These are phyloP conservation scores for Imbricaverruca yamaguchii DNA, from an alignment of 2,888 invertebrate genomes.

Conservation along the genomic window DNA sequence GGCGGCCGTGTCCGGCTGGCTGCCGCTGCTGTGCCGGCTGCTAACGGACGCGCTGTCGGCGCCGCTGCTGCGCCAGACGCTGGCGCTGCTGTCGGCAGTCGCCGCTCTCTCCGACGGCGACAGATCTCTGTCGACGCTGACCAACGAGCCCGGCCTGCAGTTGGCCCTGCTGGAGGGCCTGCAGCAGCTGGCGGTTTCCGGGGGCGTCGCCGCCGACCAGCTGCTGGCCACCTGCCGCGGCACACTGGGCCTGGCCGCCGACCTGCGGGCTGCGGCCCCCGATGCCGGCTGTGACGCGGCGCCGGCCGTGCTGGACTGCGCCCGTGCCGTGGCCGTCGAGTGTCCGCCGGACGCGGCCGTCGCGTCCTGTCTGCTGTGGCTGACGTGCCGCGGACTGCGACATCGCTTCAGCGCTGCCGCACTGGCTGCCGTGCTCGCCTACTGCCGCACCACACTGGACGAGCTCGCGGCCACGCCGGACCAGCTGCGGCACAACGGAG, in stretches of 20 bases:
- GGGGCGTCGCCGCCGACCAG: background rate
- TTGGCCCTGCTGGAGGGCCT: constrained; percentile 1
- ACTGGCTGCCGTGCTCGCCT: background rate
- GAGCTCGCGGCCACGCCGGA: background rate
- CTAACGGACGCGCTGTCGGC: background rate
- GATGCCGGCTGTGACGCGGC: background rate
- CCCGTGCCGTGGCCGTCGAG: background rate
- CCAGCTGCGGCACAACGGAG: too few species aligned
- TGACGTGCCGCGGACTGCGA: background rate
- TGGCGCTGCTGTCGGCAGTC: background rate
- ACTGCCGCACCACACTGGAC: background rate
- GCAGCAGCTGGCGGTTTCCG: background rate
- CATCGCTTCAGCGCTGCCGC: background rate
- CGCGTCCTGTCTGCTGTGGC: constrained; percentile 7
- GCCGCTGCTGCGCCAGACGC: constrained; percentile 4
- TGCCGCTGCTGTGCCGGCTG: background rate
- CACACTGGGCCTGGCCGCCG: background rate
- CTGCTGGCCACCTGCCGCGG: background rate
- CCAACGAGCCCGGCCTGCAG: background rate
- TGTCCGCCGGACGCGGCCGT: background rate
- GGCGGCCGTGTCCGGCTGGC: constrained; percentile 1
- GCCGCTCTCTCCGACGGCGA: background rate
- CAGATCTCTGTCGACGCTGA: background rate
- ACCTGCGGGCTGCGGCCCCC: background rate
- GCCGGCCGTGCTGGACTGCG: background rate